These are phyloP conservation scores for Lottia gigantea DNA, from an alignment of 2,888 invertebrate genomes.

Conservation along the genomic window DNA sequence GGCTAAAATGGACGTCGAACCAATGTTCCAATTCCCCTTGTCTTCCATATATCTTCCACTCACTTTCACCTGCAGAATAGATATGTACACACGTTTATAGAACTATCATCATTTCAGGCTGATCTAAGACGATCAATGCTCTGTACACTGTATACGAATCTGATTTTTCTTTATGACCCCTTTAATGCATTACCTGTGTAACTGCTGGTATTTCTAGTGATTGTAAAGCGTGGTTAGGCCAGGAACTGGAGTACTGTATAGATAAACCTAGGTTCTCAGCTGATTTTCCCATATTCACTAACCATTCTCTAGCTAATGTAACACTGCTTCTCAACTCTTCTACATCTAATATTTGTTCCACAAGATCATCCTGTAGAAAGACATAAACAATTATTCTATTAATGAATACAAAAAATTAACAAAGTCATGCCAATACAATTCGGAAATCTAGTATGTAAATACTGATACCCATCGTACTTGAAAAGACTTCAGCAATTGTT, in stretches of 20 bases:
- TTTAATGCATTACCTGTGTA: background rate
- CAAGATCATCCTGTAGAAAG: background rate
- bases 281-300: background rate
- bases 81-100: background rate
- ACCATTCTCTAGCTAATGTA: background rate
- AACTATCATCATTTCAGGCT: too few species aligned
- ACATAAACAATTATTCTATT: too few species aligned
- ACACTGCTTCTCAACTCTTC: background rate
- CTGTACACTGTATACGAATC: too few species aligned
- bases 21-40: background rate
- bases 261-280: background rate
- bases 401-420: too few species aligned
- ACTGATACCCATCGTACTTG: too few species aligned
- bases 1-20: background rate
- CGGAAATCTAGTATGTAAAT: too few species aligned
- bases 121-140: too few species aligned
- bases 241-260: slow-evolving; percentile 1
- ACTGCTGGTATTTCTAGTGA: slow-evolving; percentile 4
- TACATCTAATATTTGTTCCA: background rate
- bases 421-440: too few species aligned
- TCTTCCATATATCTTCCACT: background rate
- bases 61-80: background rate
- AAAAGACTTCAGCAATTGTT: too few species aligned
- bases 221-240: background rate
- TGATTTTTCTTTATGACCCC: too few species aligned